These are phyloP conservation scores for Hyperoplus immaculatus DNA, from an alignment of 2,797 vertebrate species.

Conservation along the genomic window DNA sequence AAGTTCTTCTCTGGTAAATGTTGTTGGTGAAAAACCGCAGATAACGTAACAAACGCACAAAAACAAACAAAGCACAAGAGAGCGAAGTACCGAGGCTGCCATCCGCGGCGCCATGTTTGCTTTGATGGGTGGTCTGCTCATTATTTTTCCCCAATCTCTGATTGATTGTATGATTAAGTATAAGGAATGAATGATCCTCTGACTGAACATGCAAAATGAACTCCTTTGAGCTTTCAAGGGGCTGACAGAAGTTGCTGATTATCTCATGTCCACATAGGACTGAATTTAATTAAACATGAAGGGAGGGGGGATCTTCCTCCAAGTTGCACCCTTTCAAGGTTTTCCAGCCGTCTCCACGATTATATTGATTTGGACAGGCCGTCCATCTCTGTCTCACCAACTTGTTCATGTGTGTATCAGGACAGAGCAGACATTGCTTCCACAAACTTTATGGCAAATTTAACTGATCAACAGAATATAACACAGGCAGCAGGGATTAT, in stretches of 20 bases:
- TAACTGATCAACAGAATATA: no score
- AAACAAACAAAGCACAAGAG: no score
- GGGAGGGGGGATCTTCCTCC: constrained; percentile 44
- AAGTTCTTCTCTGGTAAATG: no score
- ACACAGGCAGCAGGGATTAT: no score
- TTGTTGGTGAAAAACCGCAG: no score
- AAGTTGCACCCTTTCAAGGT: constrained; percentile 36
- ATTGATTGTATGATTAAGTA: constrained; percentile 14
- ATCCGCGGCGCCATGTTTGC: no score
- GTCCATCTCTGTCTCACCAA: constrained; percentile 6
- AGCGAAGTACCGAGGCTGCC: no score
- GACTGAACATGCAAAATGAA: constrained; percentile 21
- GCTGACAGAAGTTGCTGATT: constrained; percentile 34
- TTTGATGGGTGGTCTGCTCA: neutral
- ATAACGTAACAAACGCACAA: no score
- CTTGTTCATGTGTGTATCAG: no score
- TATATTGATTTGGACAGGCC: constrained; percentile 27
- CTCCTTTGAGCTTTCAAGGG: constrained; percentile 10
- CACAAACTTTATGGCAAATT: no score
- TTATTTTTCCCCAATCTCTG: neutral
- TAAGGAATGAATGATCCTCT: neutral
- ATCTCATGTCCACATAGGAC: constrained; percentile 39
- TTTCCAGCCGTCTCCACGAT: constrained; percentile 39
- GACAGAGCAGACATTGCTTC: no score
- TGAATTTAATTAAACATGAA: constrained; percentile 35